Evolutionary conservation across 2,797 vertebrate genomes (phyloP).

Genomic region (Gallinago solitaria): DNA sequence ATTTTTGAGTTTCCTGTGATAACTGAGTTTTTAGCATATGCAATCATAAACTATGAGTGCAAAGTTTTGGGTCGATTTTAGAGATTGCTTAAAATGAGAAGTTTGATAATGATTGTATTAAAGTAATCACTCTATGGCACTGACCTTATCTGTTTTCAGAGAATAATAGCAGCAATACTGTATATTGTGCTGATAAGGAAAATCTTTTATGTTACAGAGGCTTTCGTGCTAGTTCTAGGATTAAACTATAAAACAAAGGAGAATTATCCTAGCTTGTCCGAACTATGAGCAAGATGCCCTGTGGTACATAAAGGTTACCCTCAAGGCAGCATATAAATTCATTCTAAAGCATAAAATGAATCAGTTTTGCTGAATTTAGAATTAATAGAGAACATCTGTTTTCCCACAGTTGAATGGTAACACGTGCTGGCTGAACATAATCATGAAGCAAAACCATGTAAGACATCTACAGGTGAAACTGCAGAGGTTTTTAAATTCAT

Average conservation of each 20-base stretch:
- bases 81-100: neutral
- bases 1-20: neutral
- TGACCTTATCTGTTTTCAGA: neutral
- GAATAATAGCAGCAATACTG: neutral
- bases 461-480: neutral
- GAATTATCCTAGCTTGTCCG: neutral
- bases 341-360: conserved; percentile 41
- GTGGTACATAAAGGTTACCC: neutral
- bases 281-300: neutral
- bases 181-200: neutral
- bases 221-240: neutral
- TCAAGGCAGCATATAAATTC: conserved; percentile 14
- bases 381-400: conserved; percentile 43
- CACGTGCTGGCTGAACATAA: conserved; percentile 1
- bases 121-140: neutral
- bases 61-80: neutral
- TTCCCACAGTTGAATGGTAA: neutral
- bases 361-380: conserved; percentile 30
- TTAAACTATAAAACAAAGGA: conserved; percentile 6
- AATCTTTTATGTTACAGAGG: neutral
- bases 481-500: neutral
- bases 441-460: neutral
- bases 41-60: neutral
- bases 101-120: neutral
- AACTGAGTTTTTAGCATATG: neutral